phyloP scores from a whole-genome alignment of 2,113 vertebrate genomes.

The Fulmarus glacialis region DNA sequence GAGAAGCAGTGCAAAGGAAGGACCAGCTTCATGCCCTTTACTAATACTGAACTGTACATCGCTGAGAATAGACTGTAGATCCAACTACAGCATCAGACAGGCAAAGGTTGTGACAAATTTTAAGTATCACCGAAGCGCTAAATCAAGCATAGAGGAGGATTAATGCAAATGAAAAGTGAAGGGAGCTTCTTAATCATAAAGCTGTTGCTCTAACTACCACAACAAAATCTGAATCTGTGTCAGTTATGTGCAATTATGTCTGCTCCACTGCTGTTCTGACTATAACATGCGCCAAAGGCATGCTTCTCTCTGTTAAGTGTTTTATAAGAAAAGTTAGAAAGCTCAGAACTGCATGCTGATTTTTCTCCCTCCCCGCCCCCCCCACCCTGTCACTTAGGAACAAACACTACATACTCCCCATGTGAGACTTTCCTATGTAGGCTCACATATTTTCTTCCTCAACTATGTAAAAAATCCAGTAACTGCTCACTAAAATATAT shows the following conservation, averaged over 20 bases:
- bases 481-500: not conserved
- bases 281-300: not conserved
- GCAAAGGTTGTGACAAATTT: not conserved
- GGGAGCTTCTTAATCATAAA: not conserved
- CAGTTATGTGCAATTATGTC: not conserved
- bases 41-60: accelerated
- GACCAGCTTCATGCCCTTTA: not conserved
- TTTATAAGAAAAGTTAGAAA: not conserved
- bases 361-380: not conserved
- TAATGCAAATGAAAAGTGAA: not conserved
- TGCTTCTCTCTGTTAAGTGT: not conserved
- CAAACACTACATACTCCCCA: not conserved
- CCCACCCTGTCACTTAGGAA: not conserved
- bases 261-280: not conserved
- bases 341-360: not conserved
- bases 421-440: not conserved
- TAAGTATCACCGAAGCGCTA: not conserved
- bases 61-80: not conserved
- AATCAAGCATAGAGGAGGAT: not conserved
- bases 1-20: not conserved
- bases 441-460: not conserved
- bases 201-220: not conserved
- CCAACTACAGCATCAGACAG: not conserved
- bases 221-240: not conserved
- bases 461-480: not conserved